These are phyloP conservation scores for Teleogryllus oceanicus DNA, from an alignment of 2,888 invertebrate species.

Conservation along the genomic window DNA sequence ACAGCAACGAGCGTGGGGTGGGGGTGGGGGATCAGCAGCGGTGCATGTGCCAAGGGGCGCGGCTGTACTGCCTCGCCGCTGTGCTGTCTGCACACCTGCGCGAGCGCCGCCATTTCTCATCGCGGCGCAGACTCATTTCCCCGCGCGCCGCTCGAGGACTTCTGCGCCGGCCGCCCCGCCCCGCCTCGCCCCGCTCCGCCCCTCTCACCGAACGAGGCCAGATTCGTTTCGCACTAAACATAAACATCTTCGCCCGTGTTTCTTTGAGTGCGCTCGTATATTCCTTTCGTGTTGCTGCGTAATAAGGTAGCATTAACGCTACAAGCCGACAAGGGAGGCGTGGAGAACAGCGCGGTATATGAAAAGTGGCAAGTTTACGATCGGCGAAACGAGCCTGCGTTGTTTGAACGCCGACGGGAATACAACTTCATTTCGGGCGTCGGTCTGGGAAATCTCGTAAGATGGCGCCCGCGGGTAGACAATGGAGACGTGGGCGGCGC, in stretches of 20 bases:
- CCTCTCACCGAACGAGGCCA: background rate
- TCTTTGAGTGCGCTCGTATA: constrained; percentile 18
- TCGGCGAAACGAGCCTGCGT: constrained; percentile 1
- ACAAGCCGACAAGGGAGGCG: constrained; percentile 9
- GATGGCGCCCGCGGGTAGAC: constrained; percentile 2
- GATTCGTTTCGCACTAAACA: background rate
- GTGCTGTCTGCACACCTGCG: no score
- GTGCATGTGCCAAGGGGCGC: no score
- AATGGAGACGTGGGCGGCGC: background rate
- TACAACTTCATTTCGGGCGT: constrained; percentile 7
- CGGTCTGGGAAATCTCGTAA: background rate
- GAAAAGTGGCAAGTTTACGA: constrained; percentile 18
- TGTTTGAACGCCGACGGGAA: constrained; percentile 11
- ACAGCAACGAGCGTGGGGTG: no score
- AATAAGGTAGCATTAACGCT: constrained; percentile 11
- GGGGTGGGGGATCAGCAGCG: no score
- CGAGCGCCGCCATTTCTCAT: no score
- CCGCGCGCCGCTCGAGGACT: no score
- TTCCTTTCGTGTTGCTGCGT: constrained; percentile 18
- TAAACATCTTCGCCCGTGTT: constrained; percentile 18
- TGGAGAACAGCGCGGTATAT: background rate
- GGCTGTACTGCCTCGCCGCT: no score
- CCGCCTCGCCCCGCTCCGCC: background rate
- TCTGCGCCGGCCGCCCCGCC: no score
- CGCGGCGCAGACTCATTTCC: no score